Conservation (phyloP, 2,888 invertebrate genomes). For the Heliconius sara region DNA sequence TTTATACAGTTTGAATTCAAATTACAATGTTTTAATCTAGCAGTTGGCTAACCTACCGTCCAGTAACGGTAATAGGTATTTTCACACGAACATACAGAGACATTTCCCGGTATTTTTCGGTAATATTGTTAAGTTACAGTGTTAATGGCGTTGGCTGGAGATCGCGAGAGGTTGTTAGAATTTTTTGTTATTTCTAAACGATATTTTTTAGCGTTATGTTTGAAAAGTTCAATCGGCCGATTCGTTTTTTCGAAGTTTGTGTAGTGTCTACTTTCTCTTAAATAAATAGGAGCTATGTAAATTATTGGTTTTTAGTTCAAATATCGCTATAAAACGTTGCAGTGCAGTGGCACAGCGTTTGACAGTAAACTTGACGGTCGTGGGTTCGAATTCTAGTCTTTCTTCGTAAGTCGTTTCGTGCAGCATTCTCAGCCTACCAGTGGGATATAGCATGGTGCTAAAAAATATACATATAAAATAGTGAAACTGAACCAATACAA, state of each 20-base stretch:
- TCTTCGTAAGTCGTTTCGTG: no score
- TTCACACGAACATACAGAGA: conserved; percentile 50
- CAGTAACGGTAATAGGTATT: conserved; percentile 53
- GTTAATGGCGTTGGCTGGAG: conserved; percentile 41
- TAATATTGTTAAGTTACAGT: conserved; percentile 41
- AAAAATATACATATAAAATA: no score
- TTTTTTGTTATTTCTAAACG: conserved; percentile 30
- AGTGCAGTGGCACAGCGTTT: no score
- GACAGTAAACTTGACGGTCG: no score
- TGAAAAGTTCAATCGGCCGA: conserved; percentile 16
- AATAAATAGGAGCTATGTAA: conserved; percentile 1
- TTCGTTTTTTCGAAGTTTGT: background rate
- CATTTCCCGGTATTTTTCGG: conserved; percentile 50
- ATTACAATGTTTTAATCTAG: background rate
- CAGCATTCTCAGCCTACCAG: no score
- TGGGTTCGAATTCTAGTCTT: no score
- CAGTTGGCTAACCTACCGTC: conserved; percentile 28
- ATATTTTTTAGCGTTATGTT: conserved; percentile 27
- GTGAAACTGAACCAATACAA: no score
- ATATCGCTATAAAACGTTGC: background rate
- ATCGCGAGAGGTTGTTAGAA: conserved; percentile 45
- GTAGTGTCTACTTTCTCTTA: background rate
- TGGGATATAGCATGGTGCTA: no score
- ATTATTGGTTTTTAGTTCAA: background rate
- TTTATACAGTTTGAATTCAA: background rate